Evolutionary conservation across 2,888 invertebrate species (phyloP), one percentile per base, ranked within the genome.

Genomic region (Pollenia labialis): DNA sequence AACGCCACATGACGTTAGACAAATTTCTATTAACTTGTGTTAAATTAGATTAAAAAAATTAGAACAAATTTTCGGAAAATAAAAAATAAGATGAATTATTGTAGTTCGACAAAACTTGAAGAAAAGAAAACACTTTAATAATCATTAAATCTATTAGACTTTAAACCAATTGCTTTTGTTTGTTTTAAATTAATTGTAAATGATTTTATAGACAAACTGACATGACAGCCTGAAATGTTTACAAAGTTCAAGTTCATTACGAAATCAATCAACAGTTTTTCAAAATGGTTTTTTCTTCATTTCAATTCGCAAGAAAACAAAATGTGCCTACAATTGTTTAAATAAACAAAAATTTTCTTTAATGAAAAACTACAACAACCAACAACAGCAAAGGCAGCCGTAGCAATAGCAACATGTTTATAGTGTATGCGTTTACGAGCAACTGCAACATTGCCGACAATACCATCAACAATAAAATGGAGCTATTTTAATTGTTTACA

Each of bases 401-500:
- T 18, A 64, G n/a, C 23, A 44, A 32, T 12, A 32, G 32, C 32
- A 32, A 32, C 32, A 32, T 32, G 32, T 32, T 32, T 32, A 32
- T 32, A 32, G 32, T 32, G 32, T 6, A 32, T 32, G 32, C 6
- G 6, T 32, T 32, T 32, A 48, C 64, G 12, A 12, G 71, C 18
- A 54, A 18, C 52, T 23, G 48, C 77, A 77, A 44, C 64, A 66
- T 60, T 75, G 52, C 40, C 48, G 60, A 68, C 68, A 52, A 68
- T 58, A 52, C 32, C 58, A 58, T 23, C 50, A 68, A 52, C 44
- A 68, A 58, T 44, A 32, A 6, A 74, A 81, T 66, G 58, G 18
- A 82, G 69, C 60, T 69, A 87, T 87, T 87, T 87, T 87, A 87
- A 87, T 87, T 87, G 87, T 84, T 87, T 87, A 87, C 87, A 87